These are phyloP conservation scores for Bacillus rossius DNA, from an alignment of 1,140 invertebrate species.

Conservation along the genomic window DNA sequence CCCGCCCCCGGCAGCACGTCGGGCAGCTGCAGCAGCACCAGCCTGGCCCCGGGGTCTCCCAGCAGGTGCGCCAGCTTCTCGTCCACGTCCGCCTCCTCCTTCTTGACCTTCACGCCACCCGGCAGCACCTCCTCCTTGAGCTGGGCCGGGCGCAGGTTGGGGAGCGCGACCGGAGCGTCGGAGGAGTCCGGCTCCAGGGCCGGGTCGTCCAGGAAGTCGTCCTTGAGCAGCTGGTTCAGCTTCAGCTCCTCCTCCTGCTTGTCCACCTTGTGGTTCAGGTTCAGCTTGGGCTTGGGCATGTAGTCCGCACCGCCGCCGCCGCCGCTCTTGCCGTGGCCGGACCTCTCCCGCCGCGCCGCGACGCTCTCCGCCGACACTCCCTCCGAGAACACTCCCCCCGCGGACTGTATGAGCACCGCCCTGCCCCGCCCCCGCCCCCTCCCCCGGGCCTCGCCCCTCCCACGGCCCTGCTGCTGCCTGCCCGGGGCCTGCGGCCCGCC, in stretches of 20 bases:
- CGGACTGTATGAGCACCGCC: constrained; percentile 7
- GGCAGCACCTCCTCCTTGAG: not conserved
- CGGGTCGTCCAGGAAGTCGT: constrained; percentile 29
- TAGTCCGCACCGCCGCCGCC: not conserved
- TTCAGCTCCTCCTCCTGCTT: constrained; percentile 28
- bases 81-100: not conserved
- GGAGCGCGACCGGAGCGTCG: constrained; percentile 22
- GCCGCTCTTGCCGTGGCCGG: not conserved
- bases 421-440: constrained; percentile 12
- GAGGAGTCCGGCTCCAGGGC: constrained; percentile 19
- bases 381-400: constrained; percentile 11
- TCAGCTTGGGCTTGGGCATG: constrained; percentile 8
- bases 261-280: constrained; percentile 18
- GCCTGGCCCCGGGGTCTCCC: not conserved
- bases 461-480: not conserved
- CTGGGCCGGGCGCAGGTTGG: constrained; percentile 3
- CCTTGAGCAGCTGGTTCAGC: constrained; percentile 24
- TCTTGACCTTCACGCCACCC: not conserved
- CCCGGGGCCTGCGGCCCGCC: not conserved
- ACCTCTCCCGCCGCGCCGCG: not conserved
- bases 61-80: not conserved
- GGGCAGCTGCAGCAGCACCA: constrained; percentile 8
- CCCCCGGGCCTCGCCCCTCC: not conserved
- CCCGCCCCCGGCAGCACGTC: constrained; percentile 8
- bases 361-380: not conserved